These are phyloP conservation scores for Andricus curvator DNA, from an alignment of 2,888 invertebrate species.

Conservation along the genomic window DNA sequence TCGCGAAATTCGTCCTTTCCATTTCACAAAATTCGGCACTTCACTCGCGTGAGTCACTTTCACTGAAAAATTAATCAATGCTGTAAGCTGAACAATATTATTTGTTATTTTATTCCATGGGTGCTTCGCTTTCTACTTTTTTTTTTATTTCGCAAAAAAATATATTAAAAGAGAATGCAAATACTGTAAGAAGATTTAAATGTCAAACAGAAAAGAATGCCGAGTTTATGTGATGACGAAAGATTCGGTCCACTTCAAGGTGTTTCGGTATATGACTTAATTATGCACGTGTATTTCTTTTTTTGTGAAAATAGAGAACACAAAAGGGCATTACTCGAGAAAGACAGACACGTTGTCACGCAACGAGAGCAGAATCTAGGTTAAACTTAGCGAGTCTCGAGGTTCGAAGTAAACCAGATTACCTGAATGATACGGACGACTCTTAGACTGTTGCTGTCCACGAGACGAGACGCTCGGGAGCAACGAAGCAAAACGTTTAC, in stretches of 20 bases:
- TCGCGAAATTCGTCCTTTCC: constrained; percentile 15
- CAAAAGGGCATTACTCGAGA: constrained; percentile 3
- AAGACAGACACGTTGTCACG: not conserved
- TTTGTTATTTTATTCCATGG: not conserved
- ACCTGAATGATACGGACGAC: constrained; percentile 2
- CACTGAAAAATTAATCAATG: constrained; percentile 9
- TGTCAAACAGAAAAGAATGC: not conserved
- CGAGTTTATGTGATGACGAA: not conserved
- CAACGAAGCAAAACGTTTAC: constrained; percentile 17
- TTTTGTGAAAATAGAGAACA: not conserved
- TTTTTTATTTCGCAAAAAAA: not conserved
- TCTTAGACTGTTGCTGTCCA: not conserved
- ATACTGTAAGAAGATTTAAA: no score
- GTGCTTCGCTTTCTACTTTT: not conserved
- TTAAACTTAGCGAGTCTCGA: constrained; percentile 39
- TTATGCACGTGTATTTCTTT: not conserved
- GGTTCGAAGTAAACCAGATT: constrained; percentile 19
- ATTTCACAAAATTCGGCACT: constrained; percentile 29
- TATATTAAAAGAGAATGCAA: not conserved
- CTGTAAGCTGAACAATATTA: not conserved
- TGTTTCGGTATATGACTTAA: not conserved
- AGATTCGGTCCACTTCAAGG: not conserved
- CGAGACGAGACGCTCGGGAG: not conserved
- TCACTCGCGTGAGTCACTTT: constrained; percentile 12
- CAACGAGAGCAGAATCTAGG: constrained; percentile 42